Conservation (phyloP, 2,888 invertebrate genomes). For the Xestia c-nigrum region DNA sequence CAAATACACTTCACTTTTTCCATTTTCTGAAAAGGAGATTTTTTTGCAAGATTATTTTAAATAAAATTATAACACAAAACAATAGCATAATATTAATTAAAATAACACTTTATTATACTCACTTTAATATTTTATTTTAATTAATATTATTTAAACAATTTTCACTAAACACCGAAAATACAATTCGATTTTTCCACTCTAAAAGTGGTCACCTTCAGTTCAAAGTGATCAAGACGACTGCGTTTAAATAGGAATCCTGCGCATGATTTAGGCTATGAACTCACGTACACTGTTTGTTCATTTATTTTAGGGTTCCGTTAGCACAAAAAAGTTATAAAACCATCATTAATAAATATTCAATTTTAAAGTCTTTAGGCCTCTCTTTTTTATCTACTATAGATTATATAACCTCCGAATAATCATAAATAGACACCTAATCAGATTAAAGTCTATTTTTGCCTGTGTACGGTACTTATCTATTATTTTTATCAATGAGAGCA, state of each 20-base stretch:
- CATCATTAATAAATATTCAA: no score
- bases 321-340: background rate
- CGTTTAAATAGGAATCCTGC: slow-evolving; percentile 27
- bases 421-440: background rate
- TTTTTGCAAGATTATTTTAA: no score
- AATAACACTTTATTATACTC: background rate
- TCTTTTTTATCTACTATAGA: background rate
- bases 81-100: background rate
- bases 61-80: background rate
- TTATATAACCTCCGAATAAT: background rate
- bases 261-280: background rate
- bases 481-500: no score
- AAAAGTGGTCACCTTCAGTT: background rate
- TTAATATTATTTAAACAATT: background rate
- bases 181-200: background rate
- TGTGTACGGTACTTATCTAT: background rate
- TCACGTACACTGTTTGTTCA: background rate
- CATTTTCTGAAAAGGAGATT: slow-evolving; percentile 31
- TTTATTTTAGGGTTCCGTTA: slow-evolving; percentile 10
- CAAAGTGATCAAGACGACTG: slow-evolving; percentile 16
- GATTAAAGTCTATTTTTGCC: background rate
- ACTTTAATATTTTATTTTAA: background rate
- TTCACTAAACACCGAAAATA: background rate
- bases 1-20: slow-evolving; percentile 13
- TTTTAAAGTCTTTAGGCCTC: no score